Evolutionary conservation across 2,797 vertebrate species (phyloP), one percentile per base, ranked within the genome.

Genomic region (Xenops minutus): DNA sequence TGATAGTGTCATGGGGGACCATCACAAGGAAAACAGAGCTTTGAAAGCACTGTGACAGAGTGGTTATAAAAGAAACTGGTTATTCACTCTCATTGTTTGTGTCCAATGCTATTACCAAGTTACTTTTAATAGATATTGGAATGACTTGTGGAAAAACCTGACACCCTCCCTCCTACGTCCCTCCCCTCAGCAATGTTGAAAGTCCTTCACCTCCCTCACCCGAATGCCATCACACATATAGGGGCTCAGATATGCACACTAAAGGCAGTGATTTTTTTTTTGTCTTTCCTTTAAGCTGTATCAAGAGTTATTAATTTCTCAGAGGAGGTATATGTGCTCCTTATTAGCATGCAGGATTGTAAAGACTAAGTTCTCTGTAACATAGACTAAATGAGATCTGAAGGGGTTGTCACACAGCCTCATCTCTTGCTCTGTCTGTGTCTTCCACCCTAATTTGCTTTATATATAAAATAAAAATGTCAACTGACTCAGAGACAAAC

Each of bases 401-500:
- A 90, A 93, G 21, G n/a, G 80, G 43, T 32, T 95, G 92, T 68
- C 71, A 68, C 20, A 43, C 49, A 79, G 43, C 59, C 72, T 88
- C 80, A 71, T 88, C 82, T 88, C 68, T 88, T 93, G 69, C 72
- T 96, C 56, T 78, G 67, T 93, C 88, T 94, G 44, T 85, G 51
- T 88, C 59, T 95, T 92, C 94, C 82, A 93, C 79, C 62, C 63
- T 83, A 71, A 85, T 96, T 93, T 96, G 71, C 88, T 92, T 86
- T 88, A 89, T 94, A 51, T 95, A 71, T 95, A 92, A 55, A 95
- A 61, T 87, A 85, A 96, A 95, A 52, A 36, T 89, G 95, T 62
- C 96, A 95, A 36, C 88, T 97, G 84, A 96, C 61, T 95, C 74
- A 92, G 87, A 97, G 69, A 85, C 59, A 95, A 92, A 90, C 55